Conservation (phyloP, 2,113 vertebrate species). For the Castor canadensis region DNA sequence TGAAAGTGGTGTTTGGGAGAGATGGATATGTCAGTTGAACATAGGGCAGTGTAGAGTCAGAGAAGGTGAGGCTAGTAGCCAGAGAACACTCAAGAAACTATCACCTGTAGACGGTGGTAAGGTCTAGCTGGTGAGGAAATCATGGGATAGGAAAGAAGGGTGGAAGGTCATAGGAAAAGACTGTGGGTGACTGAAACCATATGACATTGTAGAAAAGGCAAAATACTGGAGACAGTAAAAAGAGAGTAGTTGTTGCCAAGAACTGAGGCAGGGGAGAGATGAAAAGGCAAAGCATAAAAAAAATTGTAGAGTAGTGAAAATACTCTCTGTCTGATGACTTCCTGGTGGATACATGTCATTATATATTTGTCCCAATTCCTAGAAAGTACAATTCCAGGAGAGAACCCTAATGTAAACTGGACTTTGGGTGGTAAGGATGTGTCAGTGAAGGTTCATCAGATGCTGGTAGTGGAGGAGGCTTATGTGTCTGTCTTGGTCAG, state of each 20-base stretch:
- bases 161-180: neutral
- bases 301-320: neutral
- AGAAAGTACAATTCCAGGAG: neutral
- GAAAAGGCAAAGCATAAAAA: neutral
- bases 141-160: neutral
- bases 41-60: neutral
- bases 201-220: neutral
- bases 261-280: neutral
- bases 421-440: no score
- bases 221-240: neutral
- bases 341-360: neutral
- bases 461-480: neutral
- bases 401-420: neutral
- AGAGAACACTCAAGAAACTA: neutral
- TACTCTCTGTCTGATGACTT: neutral
- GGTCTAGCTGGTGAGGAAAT: neutral
- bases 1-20: neutral
- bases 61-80: neutral
- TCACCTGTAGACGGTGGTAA: neutral
- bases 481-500: neutral
- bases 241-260: neutral
- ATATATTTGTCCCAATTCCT: neutral
- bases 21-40: neutral
- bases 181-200: neutral
- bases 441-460: neutral